phyloP scores from a whole-genome alignment of 2,888 invertebrate genomes.

The Maniola hyperantus region DNA sequence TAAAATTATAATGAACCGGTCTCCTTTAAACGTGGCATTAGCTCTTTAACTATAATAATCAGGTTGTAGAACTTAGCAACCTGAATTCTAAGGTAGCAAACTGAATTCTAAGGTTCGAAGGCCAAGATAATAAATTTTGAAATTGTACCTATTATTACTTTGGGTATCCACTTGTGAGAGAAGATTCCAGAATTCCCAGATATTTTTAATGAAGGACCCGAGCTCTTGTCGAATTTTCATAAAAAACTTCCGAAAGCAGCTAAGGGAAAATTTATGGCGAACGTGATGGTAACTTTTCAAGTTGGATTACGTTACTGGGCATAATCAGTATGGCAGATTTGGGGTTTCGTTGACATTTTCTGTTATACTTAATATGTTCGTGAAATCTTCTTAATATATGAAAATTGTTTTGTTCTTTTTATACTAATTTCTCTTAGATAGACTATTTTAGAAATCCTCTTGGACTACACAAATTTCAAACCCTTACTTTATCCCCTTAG shows the following conservation, averaged over 20 bases:
- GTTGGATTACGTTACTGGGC: conserved; percentile 26
- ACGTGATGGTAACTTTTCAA: conserved; percentile 33
- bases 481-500: no score
- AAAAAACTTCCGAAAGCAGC: conserved; percentile 36
- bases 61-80: conserved; percentile 21
- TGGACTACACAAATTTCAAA: no score
- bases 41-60: neutral
- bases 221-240: conserved; percentile 46
- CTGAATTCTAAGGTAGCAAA: conserved; percentile 28
- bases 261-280: conserved; percentile 34
- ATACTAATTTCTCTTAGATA: no score
- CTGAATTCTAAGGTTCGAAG: conserved; percentile 31
- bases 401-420: no score
- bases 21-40: no score
- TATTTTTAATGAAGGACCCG: conserved; percentile 56
- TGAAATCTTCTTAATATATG: no score
- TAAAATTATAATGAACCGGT: no score
- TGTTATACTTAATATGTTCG: no score
- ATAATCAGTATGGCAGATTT: conserved; percentile 23
- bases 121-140: conserved; percentile 55
- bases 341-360: no score
- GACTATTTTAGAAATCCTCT: no score
- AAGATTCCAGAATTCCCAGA: conserved; percentile 40
- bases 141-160: conserved; percentile 56
- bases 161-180: conserved; percentile 46